A percentile compares a stretch with the other conserved stretches of the same genome.
Evolutionary conservation across 1,140 invertebrate species (phyloP).

Genomic region (Coptotermes formosanus): DNA sequence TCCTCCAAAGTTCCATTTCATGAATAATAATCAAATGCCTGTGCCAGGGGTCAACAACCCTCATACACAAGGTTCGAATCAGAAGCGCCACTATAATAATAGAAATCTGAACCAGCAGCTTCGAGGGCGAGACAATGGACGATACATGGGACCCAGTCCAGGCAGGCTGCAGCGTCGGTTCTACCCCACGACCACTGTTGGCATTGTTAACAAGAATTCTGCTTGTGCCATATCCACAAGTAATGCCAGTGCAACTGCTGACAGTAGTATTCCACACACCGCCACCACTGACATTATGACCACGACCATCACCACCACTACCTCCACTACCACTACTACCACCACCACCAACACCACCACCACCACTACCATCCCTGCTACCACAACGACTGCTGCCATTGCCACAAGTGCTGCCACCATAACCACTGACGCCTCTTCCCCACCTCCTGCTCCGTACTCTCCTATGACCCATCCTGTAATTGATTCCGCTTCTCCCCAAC

Average conservation of each 20-base stretch:
- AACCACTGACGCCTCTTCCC: constrained; percentile 29
- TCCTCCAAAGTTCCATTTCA: background rate
- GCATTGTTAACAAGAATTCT: background rate
- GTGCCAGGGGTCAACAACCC: background rate
- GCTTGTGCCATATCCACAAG: background rate
- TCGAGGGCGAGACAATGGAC: background rate
- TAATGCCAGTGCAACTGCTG: background rate
- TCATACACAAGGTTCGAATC: background rate
- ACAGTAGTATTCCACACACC: background rate
- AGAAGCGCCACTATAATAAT: background rate
- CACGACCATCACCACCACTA: too few relatives aligned
- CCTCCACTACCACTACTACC: background rate
- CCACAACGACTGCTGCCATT: background rate
- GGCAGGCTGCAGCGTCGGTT: background rate
- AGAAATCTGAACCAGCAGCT: background rate
- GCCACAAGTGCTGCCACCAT: background rate
- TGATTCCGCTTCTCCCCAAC: constrained; percentile 46
- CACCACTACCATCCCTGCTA: background rate
- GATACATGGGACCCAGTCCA: background rate
- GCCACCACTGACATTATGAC: background rate
- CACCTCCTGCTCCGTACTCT: constrained; percentile 44
- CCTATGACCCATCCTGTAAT: constrained; percentile 45
- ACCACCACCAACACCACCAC: background rate
- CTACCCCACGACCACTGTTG: background rate
- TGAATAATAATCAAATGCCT: background rate